A percentile compares a stretch with the other conserved stretches of the same genome.
phyloP scores from a whole-genome alignment of 2,888 invertebrate species.

The Macaria notata region DNA sequence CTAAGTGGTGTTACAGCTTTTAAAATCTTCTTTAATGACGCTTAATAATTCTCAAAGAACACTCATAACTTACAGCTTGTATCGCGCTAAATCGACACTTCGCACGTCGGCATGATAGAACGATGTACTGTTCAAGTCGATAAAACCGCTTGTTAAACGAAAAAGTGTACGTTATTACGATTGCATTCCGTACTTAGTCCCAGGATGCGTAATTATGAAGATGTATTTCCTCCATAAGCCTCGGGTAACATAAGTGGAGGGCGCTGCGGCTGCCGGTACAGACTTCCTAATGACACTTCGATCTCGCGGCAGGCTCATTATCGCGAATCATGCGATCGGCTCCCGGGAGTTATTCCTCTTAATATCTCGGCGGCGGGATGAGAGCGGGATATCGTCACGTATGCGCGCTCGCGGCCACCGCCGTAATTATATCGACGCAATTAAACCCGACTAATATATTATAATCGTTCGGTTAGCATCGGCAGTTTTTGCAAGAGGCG shows the following conservation, averaged over 20 bases:
- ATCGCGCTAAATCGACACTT: neutral
- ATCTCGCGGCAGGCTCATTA: conserved; percentile 77
- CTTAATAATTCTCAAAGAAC: conserved; percentile 23
- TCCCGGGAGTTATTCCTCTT: conserved; percentile 75
- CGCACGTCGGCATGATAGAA: conserved; percentile 16
- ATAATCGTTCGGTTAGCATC: conserved; percentile 79
- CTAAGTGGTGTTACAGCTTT: conserved; percentile 23
- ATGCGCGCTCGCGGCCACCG: conserved; percentile 64
- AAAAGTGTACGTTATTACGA: conserved; percentile 43
- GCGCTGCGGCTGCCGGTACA: conserved; percentile 54
- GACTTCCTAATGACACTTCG: conserved; percentile 82
- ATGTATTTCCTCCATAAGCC: conserved; percentile 66
- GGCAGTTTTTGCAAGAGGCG: conserved; percentile 70
- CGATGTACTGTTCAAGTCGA: conserved; percentile 18
- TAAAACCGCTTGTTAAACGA: conserved; percentile 25
- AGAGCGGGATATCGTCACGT: conserved; percentile 80
- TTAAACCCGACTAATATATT: conserved; percentile 81
- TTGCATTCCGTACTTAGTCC: conserved; percentile 46
- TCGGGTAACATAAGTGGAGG: conserved; percentile 64
- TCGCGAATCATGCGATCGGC: conserved; percentile 77
- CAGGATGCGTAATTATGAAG: conserved; percentile 65
- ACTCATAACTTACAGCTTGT: conserved; percentile 7
- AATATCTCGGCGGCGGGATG: conserved; percentile 71
- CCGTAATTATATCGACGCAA: conserved; percentile 80
- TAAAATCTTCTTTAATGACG: conserved; percentile 12